phyloP scores from a whole-genome alignment of 2,113 vertebrate genomes.

The Corythaixoides concolor region DNA sequence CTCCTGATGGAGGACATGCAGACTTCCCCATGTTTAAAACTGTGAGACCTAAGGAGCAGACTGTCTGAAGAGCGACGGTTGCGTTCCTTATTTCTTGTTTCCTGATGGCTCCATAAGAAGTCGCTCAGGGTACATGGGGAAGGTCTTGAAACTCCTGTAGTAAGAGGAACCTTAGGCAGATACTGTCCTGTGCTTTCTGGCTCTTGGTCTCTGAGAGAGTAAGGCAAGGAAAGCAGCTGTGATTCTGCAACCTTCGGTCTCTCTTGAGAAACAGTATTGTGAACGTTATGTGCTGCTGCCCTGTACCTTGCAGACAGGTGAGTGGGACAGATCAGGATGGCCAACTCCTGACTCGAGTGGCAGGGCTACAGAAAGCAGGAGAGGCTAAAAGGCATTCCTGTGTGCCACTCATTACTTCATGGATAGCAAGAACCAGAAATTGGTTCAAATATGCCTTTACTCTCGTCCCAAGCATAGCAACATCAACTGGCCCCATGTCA shows the following conservation, averaged over 20 bases:
- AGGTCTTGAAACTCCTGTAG: not conserved
- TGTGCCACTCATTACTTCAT: not conserved
- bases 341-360: not conserved
- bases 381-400: not conserved
- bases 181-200: not conserved
- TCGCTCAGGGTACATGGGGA: not conserved
- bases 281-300: not conserved
- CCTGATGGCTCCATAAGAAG: not conserved
- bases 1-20: not conserved
- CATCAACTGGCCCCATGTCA: accelerated
- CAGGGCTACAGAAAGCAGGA: not conserved
- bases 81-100: not conserved
- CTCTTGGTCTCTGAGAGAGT: not conserved
- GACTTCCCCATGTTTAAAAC: not conserved
- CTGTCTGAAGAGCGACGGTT: not conserved
- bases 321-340: not conserved
- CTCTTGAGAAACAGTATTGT: not conserved
- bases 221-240: not conserved
- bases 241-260: not conserved
- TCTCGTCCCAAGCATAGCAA: not conserved
- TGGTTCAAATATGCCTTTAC: not conserved
- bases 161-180: not conserved
- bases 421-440: not conserved
- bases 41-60: not conserved
- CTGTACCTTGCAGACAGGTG: not conserved